Conservation (phyloP, 2,888 invertebrate genomes). For the Plemyria rubiginata region DNA sequence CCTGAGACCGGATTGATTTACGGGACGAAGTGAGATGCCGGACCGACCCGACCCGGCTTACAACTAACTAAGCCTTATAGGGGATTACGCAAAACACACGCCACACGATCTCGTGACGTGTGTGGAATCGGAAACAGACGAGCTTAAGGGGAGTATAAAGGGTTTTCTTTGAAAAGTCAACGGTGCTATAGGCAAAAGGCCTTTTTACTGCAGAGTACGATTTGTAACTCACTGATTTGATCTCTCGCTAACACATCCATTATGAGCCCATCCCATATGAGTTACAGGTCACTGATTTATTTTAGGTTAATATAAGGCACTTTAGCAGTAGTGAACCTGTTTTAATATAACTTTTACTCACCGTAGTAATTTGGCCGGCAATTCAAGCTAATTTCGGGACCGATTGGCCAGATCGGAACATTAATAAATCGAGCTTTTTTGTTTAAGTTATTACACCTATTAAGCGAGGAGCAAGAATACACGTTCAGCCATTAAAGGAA, state of each 20-base stretch:
- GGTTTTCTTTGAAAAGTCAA: conserved; percentile 25
- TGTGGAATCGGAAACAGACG: conserved; percentile 65
- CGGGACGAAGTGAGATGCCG: conserved; percentile 72
- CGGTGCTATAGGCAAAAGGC: conserved; percentile 3
- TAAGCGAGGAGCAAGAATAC: conserved; percentile 81
- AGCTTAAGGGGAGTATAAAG: conserved; percentile 35
- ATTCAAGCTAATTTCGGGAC: conserved; percentile 38
- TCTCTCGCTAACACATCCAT: not conserved
- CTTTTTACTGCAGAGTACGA: not conserved
- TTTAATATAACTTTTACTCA: conserved; percentile 27
- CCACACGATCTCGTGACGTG: conserved; percentile 67
- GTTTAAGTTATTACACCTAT: conserved; percentile 82
- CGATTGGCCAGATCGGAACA: conserved; percentile 54
- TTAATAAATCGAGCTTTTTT: conserved; percentile 74
- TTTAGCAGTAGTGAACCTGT: conserved; percentile 15
- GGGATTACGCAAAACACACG: conserved; percentile 77
- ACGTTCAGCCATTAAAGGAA: conserved; percentile 79
- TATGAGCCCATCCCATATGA: not conserved
- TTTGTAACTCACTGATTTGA: not conserved
- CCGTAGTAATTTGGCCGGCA: conserved; percentile 31
- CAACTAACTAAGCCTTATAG: conserved; percentile 74
- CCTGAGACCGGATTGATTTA: conserved; percentile 79
- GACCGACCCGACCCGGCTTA: conserved; percentile 69
- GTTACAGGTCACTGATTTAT: not conserved
- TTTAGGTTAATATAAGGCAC: not conserved